Conservation (phyloP, 2,888 invertebrate species). For the Abrostola triplasia region DNA sequence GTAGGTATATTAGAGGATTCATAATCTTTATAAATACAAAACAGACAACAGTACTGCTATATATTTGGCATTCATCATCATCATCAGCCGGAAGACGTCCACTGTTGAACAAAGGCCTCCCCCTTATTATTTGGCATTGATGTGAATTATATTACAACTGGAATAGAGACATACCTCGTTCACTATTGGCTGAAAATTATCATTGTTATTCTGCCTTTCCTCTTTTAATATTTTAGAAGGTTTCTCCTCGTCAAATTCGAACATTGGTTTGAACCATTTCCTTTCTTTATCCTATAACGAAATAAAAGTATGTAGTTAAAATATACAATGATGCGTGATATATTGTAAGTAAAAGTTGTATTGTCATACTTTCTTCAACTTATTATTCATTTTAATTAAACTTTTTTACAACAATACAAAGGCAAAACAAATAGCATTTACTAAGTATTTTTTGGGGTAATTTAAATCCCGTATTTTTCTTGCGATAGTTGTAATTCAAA, state of each 20-base stretch:
- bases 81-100: too few species aligned
- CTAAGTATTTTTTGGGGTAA: too few species aligned
- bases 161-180: constrained; percentile 28
- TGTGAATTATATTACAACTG: too few species aligned
- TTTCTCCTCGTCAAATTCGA: constrained; percentile 75
- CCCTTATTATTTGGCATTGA: too few species aligned
- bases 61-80: too few species aligned
- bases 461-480: too few species aligned
- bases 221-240: constrained; percentile 63
- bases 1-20: too few species aligned
- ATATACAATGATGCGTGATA: neutral
- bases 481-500: too few species aligned
- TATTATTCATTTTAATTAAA: constrained; percentile 20
- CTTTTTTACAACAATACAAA: neutral
- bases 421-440: neutral
- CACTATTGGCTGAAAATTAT: constrained; percentile 1
- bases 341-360: neutral
- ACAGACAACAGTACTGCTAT: too few species aligned
- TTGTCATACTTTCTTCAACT: constrained; percentile 15
- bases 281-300: constrained; percentile 65
- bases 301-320: neutral
- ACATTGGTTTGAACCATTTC: constrained; percentile 81
- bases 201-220: constrained; percentile 10
- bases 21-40: too few species aligned
- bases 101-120: too few species aligned